Base-by-base conservation (phyloP, 30 jellyfish, hydroid and myxozoan genomes). In the Phacellophora camtschatica region DNA sequence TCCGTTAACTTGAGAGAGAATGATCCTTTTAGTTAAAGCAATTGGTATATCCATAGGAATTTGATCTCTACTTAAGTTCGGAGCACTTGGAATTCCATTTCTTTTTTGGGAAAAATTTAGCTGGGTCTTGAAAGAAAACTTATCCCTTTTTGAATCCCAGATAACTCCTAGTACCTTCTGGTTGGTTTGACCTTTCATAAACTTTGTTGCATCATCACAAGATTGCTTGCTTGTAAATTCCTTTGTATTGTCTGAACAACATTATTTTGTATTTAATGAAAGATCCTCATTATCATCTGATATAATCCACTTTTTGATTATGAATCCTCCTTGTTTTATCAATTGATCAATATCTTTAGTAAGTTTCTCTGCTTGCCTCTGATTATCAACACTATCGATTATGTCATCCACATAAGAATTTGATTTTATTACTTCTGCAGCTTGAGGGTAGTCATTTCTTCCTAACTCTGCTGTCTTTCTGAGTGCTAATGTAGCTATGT, bases 351-450 rank as follows among this genome's bases (percentile, higher is more conserved):
- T 56, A 35, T 83, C 95, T 16, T 56, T 49, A 4, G 78, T 63
- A 16, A 68, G 81, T 36, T 55, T 56, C 66, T 83, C 36, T 83
- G 88, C 88, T 29, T 69, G 82, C 42, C 57, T 36, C 25, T 41
- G 71, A 20, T 73, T 71, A 8, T 83, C 34, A 28, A 83, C 81
- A 31, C 88, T 53, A 7, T 83, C 95, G 56, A 71, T 69, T 11
- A 83, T 83, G 65, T 83, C 88, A 50, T 77, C 96, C 87, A 86
- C 57, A 46, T 86, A 77, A 2, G 36, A 20, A 50, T 74, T 84
- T 30, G 22, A 19, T 28, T 25, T 39, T 10, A 86, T 13, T 27
- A 55, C 55, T 31, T 65, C 54, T 53, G 87, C 69, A 9, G 96
- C 92, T 36, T 55, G 55, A 13, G 94, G 92, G 1, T n/a, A 16